Base-by-base conservation (phyloP, 2,113 vertebrate species). In the Formicarius rufipectus region DNA sequence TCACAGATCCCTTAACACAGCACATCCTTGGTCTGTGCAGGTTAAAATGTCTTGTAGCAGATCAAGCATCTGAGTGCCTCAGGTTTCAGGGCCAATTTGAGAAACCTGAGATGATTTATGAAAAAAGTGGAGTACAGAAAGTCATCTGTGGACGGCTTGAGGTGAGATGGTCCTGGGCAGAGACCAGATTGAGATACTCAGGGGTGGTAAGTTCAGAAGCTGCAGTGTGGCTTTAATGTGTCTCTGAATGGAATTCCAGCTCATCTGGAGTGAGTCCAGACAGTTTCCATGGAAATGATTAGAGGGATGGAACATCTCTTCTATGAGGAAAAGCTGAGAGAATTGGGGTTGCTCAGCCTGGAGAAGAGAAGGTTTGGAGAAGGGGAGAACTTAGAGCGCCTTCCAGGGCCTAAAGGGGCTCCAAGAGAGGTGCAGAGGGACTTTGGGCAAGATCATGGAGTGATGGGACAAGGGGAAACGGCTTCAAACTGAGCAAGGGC, bases 31-130 rank as follows among this genome's bases (percentile, higher is more conserved):
- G 14, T 7, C 14, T 27, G 25, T 12, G 17, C 12, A 4, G 30
- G 12, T 63, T 79, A 56, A 79, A 50, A 52, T 13, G 25, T 62
- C 12, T 40, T 40, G 6, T 0, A 79, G 31, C 18, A 59, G 3
- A 22, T 15, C 72, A 14, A 35, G 50, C 4, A 12, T 25, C 30
- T 59, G 15, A 4, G 6, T 31, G 16, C 23, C 31, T 72, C 2
- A 0, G 2, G 42, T 80, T 80, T 58, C 27, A 42, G 53, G 33
- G 28, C 16, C 3, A 4, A 0, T 62, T 79, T 75, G 45, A 56
- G 30, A 71, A 82, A 64, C 14, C 20, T 52, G 37, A 64, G 31
- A 44, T 42, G 0, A 15, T 59, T 73, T 31, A 9, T 73, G 39
- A 25, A 89, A 53, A 47, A 0, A 25, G 6, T 14, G 8, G 19